Conservation (phyloP, 2,113 vertebrate genomes). For the Abramis brama region DNA sequence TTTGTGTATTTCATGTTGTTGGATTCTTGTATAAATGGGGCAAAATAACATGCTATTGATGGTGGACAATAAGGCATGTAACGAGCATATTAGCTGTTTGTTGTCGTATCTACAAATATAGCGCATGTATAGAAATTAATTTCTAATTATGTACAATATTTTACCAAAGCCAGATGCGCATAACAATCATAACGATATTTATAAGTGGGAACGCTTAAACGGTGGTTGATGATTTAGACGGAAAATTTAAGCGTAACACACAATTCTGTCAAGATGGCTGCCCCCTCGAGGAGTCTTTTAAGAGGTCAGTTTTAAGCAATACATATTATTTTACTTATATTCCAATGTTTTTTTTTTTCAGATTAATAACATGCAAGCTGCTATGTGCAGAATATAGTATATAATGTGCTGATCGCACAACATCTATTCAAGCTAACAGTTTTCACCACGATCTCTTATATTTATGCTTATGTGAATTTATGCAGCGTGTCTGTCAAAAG, state of each 20-base stretch:
- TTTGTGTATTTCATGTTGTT: background rate
- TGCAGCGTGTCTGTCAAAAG: background rate
- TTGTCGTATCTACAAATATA: background rate
- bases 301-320: conserved; percentile 73
- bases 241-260: conserved; percentile 32
- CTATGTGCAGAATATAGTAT: background rate
- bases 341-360: background rate
- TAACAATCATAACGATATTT: background rate
- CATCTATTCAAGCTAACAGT: background rate
- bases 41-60: background rate
- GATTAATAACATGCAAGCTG: too few species aligned
- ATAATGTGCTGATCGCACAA: background rate
- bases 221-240: conserved; percentile 56
- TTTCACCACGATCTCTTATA: background rate
- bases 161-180: background rate
- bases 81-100: background rate
- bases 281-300: conserved; percentile 59
- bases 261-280: conserved; percentile 68
- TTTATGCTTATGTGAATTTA: background rate
- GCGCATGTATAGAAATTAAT: background rate
- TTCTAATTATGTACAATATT: background rate
- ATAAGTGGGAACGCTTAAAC: conserved; percentile 41
- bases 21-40: background rate
- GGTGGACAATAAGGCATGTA: background rate
- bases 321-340: background rate